These are phyloP conservation scores for Microchrysa polita DNA, from an alignment of 2,888 invertebrate genomes.

Conservation along the genomic window DNA sequence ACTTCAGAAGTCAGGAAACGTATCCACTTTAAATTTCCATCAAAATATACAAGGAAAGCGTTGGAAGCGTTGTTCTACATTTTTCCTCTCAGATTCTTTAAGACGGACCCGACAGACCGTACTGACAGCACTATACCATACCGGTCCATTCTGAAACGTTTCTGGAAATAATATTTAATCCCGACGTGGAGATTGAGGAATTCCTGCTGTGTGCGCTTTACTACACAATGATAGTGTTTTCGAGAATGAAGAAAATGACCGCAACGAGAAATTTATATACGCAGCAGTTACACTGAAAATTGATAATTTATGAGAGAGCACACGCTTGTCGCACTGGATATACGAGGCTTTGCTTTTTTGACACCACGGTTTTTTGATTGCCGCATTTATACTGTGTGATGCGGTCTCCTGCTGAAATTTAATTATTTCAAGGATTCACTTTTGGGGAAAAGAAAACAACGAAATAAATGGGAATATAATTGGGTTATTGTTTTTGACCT, in stretches of 20 bases:
- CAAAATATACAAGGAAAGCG: too few relatives aligned
- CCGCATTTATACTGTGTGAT: too few relatives aligned
- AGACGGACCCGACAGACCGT: too few relatives aligned
- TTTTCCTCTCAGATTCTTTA: too few relatives aligned
- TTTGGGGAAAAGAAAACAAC: neutral
- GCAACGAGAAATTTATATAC: neutral
- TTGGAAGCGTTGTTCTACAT: too few relatives aligned
- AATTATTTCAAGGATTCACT: neutral
- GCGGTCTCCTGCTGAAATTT: neutral
- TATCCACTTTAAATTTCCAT: too few relatives aligned
- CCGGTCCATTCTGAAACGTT: too few relatives aligned
- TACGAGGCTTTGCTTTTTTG: neutral
- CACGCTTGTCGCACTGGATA: neutral
- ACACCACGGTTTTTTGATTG: too few relatives aligned
- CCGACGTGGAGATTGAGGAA: neutral
- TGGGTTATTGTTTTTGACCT: too few relatives aligned
- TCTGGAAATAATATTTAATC: too few relatives aligned
- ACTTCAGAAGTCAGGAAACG: too few relatives aligned
- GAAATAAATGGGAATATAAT: neutral
- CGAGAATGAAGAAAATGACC: neutral
- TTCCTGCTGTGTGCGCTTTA: conserved; percentile 7
- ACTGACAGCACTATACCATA: too few relatives aligned
- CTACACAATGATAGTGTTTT: neutral
- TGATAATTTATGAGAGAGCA: conserved; percentile 24
- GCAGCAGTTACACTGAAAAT: conserved; percentile 25